Conservation (phyloP, 2,113 vertebrate genomes). For the Dromas ardeola region DNA sequence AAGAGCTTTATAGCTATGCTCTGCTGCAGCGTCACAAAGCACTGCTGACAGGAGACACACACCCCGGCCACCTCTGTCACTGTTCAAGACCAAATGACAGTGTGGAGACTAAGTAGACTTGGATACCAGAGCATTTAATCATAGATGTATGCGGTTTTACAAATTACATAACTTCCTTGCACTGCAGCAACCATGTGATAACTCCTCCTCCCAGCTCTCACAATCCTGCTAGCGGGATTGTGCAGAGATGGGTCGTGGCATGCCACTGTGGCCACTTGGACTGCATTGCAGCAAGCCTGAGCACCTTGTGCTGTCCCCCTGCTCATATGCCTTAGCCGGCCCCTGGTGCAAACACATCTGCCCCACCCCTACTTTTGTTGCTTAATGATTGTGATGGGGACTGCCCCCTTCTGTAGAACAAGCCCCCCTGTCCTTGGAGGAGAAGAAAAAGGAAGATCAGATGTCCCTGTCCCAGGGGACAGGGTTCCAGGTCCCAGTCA, state of each 20-base stretch:
- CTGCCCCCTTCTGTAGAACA: background rate
- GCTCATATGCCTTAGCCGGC: rapidly evolving
- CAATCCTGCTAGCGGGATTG: background rate
- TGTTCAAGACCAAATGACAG: background rate
- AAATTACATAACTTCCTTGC: background rate
- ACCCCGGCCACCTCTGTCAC: background rate
- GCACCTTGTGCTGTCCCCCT: background rate
- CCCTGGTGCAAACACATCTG: rapidly evolving
- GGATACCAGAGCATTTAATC: background rate
- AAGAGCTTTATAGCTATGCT: background rate
- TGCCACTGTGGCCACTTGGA: background rate
- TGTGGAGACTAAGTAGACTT: background rate
- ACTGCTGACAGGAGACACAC: background rate
- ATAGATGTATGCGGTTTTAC: background rate
- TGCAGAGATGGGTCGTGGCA: background rate
- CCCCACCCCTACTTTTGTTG: background rate
- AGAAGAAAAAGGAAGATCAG: background rate
- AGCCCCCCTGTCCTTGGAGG: rapidly evolving
- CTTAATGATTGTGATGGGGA: background rate
- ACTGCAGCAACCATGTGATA: background rate
- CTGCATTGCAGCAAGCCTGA: background rate
- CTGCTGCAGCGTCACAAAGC: background rate
- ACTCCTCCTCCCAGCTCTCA: background rate
- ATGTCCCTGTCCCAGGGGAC: background rate
- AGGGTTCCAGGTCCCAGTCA: background rate